These are phyloP conservation scores for Volucella zonaria DNA, from an alignment of 2,888 invertebrate species.

Conservation along the genomic window DNA sequence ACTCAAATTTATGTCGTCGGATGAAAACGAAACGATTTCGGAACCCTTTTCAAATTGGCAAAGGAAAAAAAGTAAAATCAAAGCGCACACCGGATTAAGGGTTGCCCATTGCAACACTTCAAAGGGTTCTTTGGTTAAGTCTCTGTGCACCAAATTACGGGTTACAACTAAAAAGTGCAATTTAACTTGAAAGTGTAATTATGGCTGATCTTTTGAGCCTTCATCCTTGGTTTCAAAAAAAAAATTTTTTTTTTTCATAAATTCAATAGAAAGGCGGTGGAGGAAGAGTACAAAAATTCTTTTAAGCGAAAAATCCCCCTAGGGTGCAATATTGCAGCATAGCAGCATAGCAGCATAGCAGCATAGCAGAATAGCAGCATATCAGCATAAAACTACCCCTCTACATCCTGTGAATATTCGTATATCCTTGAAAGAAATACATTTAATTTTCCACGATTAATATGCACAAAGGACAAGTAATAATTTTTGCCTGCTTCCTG, in stretches of 20 bases:
- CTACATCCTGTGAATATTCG: conserved; percentile 17
- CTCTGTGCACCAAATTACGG: conserved; percentile 57
- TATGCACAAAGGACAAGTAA: conserved; percentile 71
- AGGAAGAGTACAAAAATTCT: conserved; percentile 42
- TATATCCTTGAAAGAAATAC: conserved; percentile 68
- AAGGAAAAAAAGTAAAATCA: conserved; percentile 32
- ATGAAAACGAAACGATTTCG: no score
- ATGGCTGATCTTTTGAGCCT: conserved; percentile 27
- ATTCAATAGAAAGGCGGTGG: conserved; percentile 42
- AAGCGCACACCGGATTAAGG: conserved; percentile 49
- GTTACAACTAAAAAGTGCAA: conserved; percentile 72
- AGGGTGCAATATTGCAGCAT: conserved; percentile 20
- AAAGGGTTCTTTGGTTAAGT: conserved; percentile 38
- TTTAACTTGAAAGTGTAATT: conserved; percentile 72
- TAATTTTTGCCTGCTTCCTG: conserved; percentile 63
- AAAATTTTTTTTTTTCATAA: conserved; percentile 31
- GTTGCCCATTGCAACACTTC: conserved; percentile 42
- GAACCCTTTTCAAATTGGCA: not conserved
- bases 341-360: conserved; percentile 25
- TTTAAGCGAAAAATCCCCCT: conserved; percentile 5
- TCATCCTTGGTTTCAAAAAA: conserved; percentile 24
- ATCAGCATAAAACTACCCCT: conserved; percentile 26
- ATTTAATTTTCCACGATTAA: conserved; percentile 73
- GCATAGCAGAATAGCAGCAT: conserved; percentile 17
- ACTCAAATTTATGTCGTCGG: no score